A percentile compares a stretch with the other conserved stretches of the same genome.
These are phyloP conservation scores for Drosophila busckii DNA, from an alignment of 1,140 invertebrate genomes.

Conservation along the genomic window DNA sequence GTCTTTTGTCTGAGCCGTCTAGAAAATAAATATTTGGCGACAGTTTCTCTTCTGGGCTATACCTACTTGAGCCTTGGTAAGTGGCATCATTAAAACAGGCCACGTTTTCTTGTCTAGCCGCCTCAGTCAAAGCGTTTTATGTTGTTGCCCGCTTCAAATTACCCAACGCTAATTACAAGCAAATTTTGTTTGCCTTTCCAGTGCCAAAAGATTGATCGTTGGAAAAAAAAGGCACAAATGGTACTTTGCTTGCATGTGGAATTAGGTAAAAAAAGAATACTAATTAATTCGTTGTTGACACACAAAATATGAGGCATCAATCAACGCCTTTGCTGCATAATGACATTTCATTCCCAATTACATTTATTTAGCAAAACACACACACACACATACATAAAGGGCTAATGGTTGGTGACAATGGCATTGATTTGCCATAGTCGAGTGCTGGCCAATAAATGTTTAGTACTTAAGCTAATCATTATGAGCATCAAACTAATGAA, in stretches of 20 bases:
- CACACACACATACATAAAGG: no score
- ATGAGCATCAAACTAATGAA: conserved; percentile 16
- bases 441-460: conserved; percentile 39
- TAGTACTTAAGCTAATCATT: conserved; percentile 26
- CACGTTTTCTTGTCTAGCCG: conserved; percentile 42
- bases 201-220: conserved; percentile 55
- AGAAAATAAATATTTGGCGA: conserved; percentile 56
- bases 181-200: conserved; percentile 40
- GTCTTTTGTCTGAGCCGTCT: not conserved
- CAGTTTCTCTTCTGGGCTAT: conserved; percentile 41
- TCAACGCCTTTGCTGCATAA: no score
- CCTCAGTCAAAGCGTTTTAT: conserved; percentile 19
- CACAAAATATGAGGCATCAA: no score
- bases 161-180: conserved; percentile 63
- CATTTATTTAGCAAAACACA: no score
- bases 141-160: conserved; percentile 28
- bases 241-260: conserved; percentile 55
- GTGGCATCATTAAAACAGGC: conserved; percentile 55
- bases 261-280: no score
- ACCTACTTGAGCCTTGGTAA: conserved; percentile 23
- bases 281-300: conserved; percentile 54
- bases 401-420: conserved; percentile 15
- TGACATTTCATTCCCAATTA: no score
- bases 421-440: conserved; percentile 17
- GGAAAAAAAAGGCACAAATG: conserved; percentile 35